phyloP scores from a whole-genome alignment of 2,113 vertebrate species.

The Plecturocebus donacophilus region DNA sequence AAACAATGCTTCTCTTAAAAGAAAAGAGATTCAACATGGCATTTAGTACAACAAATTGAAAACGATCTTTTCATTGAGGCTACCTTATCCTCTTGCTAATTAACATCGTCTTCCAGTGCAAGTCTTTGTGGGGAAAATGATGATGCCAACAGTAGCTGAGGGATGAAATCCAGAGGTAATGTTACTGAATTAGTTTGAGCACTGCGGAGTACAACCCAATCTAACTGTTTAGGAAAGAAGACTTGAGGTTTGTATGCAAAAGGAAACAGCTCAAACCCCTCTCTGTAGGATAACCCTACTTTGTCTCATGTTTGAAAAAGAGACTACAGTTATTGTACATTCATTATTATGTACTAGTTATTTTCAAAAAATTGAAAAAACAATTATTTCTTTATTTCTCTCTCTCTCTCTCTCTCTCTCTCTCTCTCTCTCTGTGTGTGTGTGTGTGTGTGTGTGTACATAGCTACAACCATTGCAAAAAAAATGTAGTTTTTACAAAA shows the following conservation, averaged over 20 bases:
- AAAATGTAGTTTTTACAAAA: neutral
- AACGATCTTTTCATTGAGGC: conserved; percentile 54
- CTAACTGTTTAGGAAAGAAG: neutral
- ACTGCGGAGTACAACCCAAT: neutral
- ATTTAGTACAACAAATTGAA: conserved; percentile 26
- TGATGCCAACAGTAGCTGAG: neutral
- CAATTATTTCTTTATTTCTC: neutral
- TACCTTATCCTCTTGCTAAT: conserved; percentile 54
- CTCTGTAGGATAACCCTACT: neutral
- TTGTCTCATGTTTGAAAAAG: neutral
- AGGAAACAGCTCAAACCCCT: neutral
- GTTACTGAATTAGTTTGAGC: neutral
- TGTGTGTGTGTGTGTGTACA: neutral
- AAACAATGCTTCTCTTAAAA: conserved; percentile 1
- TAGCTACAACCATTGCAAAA: neutral
- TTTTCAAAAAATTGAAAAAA: neutral
- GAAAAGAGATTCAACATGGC: conserved; percentile 31
- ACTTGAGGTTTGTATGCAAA: neutral
- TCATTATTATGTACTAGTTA: neutral
- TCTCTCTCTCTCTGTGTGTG: accelerated
- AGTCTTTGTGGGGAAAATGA: neutral
- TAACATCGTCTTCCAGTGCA: neutral
- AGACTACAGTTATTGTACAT: neutral
- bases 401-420: neutral
- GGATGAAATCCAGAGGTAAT: neutral